Conservation (phyloP, 2,113 vertebrate species). For the Ictidomys tridecemlineatus region DNA sequence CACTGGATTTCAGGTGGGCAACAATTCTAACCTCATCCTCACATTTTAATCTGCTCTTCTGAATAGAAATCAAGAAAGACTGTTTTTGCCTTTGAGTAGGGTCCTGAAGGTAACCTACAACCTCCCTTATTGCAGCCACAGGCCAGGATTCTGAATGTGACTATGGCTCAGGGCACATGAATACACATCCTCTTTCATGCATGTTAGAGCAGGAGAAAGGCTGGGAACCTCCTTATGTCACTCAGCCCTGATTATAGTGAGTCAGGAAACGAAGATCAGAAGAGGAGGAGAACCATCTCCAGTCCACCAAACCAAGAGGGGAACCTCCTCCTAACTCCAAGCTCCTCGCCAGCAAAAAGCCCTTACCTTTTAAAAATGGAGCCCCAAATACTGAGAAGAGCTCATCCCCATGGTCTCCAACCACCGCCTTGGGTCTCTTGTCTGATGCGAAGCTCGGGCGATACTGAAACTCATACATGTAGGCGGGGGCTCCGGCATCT, state of each 20-base stretch:
- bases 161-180: background rate
- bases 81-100: background rate
- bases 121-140: background rate
- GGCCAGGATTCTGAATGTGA: background rate
- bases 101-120: background rate
- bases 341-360: background rate
- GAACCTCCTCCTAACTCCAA: background rate
- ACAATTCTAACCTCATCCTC: background rate
- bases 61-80: rapidly evolving
- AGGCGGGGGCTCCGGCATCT: conserved; percentile 85
- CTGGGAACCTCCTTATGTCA: rapidly evolving
- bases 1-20: background rate
- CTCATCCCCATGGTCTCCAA: conserved; percentile 87
- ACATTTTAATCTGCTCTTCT: background rate
- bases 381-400: conserved; percentile 83
- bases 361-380: conserved; percentile 85
- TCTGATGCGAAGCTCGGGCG: conserved; percentile 46
- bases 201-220: background rate
- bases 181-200: too few species aligned
- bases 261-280: background rate
- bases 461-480: conserved; percentile 88
- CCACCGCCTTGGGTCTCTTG: conserved; percentile 80
- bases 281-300: background rate
- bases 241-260: background rate
- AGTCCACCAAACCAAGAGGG: background rate